These are phyloP conservation scores for Hypomecis punctinalis DNA, from an alignment of 2,888 invertebrate species.

Conservation along the genomic window DNA sequence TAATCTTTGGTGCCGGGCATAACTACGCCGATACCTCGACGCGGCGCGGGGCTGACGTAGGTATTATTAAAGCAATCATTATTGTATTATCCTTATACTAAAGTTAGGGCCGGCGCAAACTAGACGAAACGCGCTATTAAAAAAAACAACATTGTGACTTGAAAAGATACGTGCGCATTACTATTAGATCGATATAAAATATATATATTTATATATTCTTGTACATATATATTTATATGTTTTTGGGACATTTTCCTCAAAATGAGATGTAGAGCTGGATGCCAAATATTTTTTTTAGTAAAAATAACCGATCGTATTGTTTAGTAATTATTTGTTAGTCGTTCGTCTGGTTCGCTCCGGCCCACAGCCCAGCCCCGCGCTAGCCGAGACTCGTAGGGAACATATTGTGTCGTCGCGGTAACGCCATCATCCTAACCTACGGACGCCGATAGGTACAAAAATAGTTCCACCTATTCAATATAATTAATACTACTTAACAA, in stretches of 20 bases:
- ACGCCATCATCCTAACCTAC: constrained; percentile 77
- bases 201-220: no score
- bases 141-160: no score
- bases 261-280: no score
- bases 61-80: constrained; percentile 48
- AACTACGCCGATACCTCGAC: constrained; percentile 64
- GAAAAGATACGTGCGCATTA: no score
- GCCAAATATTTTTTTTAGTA: no score
- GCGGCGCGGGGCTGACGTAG: constrained; percentile 50
- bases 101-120: constrained; percentile 3
- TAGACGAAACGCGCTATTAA: neutral
- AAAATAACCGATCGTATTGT: no score
- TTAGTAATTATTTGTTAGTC: neutral
- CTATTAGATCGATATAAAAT: no score
- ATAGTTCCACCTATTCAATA: constrained; percentile 83
- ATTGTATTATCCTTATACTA: constrained; percentile 32
- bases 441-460: constrained; percentile 83
- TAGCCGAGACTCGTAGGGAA: constrained; percentile 63
- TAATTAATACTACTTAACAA: constrained; percentile 84
- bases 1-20: constrained; percentile 83
- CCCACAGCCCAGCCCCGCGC: constrained; percentile 44
- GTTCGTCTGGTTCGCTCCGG: neutral
- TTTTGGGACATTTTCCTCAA: no score
- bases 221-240: no score
- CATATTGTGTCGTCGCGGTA: constrained; percentile 69